Percentiles rank a stretch among this genome's conserved stretches.
phyloP scores from a whole-genome alignment of 2,888 invertebrate genomes.

The Sisyra terminalis region DNA sequence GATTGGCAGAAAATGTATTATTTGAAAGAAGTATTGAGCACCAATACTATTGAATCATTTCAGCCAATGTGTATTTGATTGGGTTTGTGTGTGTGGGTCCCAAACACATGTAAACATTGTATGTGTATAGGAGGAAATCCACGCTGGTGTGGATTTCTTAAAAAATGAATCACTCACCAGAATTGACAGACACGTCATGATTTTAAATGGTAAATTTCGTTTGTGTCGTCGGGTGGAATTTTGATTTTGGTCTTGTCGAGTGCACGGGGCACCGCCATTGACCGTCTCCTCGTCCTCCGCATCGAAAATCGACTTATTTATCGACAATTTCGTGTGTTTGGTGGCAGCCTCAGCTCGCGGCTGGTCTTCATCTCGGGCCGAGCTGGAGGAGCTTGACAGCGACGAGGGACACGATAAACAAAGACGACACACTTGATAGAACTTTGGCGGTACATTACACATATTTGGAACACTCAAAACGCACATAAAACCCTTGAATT shows the following conservation, averaged over 20 bases:
- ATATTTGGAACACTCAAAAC: slow-evolving; percentile 44
- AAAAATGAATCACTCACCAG: slow-evolving; percentile 43
- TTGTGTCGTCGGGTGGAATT: slow-evolving; percentile 4
- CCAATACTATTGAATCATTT: not conserved
- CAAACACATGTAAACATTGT: too few relatives aligned
- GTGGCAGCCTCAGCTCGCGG: slow-evolving; percentile 14
- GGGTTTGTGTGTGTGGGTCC: too few relatives aligned
- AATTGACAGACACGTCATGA: slow-evolving; percentile 65
- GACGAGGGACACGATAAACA: slow-evolving; percentile 51
- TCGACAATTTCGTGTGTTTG: slow-evolving; percentile 49
- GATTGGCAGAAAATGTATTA: slow-evolving; percentile 11
- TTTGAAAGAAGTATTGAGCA: slow-evolving; percentile 14
- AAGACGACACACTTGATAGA: slow-evolving; percentile 86
- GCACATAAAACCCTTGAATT: slow-evolving; percentile 24
- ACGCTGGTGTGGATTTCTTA: slow-evolving; percentile 4
- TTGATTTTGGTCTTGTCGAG: too few relatives aligned
- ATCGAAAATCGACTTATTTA: slow-evolving; percentile 60
- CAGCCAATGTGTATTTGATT: too few relatives aligned
- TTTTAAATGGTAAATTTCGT: slow-evolving; percentile 35
- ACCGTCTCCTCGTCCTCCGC: slow-evolving; percentile 53
- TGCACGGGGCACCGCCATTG: slow-evolving; percentile 31
- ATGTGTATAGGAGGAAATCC: not conserved
- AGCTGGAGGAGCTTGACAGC: slow-evolving; percentile 12
- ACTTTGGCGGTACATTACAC: slow-evolving; percentile 85
- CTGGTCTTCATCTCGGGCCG: not conserved